Evolutionary conservation across 23 tunicate genomes (phyloP), one percentile per base, ranked within the genome.

Genomic region (Corella eumyota): DNA sequence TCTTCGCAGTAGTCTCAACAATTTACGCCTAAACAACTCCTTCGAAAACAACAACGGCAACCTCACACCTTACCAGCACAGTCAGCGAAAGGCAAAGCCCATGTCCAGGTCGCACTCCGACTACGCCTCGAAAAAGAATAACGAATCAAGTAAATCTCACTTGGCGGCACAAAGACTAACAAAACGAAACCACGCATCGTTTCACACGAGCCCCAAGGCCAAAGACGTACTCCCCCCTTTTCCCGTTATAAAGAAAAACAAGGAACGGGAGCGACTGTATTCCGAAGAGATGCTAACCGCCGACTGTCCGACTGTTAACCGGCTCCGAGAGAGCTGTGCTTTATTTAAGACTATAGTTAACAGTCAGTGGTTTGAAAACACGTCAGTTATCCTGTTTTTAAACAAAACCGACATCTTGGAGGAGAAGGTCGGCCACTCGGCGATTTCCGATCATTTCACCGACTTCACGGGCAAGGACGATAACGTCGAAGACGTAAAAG

Each of bases 341-440:
- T 54, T 88, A 21, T 88, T 88, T 60, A 67, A 73, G 62, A 79
- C 96, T 4, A 78, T 88, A 15, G 85, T 88, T 24, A 65, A 77
- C 40, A 58, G 70, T 55, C 73, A 74, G 45, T 77, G 75, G 46
- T 88, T 88, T 67, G 61, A 53, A 55, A 52, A 73, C 58, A 88
- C 88, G 2, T 88, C 96, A 30, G 96, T 88, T 17, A 88, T 88
- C 25, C 36, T 88, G 45, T 88, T 88, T 45, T 58, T 88, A 2
- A 88, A 88, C 78, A 88, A 88, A 61, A 88, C 73, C 35, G 96
- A 88, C 62, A 66, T 88, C 51, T 61, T 88, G 2, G 80, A 85
- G 31, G 96, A 88, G 33, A 88, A 88, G 45, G 79, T 88, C 44
- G 25, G 59, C 21, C 64, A 76, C 34, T 78, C 85, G 0, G 78